These are phyloP conservation scores for Nephrotoma appendiculata DNA, from an alignment of 2,888 invertebrate species.

Conservation along the genomic window DNA sequence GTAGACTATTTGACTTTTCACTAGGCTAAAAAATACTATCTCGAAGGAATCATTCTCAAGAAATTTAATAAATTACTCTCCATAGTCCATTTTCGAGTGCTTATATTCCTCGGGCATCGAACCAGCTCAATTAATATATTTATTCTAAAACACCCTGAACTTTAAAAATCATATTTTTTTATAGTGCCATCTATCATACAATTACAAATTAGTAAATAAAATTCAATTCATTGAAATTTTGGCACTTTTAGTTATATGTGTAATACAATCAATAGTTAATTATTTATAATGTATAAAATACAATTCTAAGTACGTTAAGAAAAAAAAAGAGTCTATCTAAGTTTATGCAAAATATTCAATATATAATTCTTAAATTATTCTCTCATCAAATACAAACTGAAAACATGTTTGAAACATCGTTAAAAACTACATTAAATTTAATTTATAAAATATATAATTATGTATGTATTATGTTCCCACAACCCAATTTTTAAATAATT, in stretches of 20 bases:
- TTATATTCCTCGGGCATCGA: neutral
- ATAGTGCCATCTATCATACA: neutral
- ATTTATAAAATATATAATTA: neutral
- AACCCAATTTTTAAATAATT: slow-evolving; percentile 3
- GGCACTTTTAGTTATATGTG: neutral
- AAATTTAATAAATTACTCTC: no score
- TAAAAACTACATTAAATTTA: neutral
- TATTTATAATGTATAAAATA: neutral
- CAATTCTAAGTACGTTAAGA: neutral
- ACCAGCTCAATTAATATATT: neutral
- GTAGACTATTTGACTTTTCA: neutral
- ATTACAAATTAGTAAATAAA: neutral
- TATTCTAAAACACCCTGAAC: neutral
- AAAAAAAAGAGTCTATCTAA: neutral
- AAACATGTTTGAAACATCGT: neutral
- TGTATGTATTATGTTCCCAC: slow-evolving; percentile 4
- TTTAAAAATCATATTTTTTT: neutral
- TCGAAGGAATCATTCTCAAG: no score
- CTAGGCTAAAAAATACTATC: no score
- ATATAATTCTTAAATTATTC: neutral
- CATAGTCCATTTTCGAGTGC: neutral
- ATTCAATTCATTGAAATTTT: neutral
- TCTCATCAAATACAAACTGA: neutral
- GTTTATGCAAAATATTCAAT: neutral
- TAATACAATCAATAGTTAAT: neutral